These are phyloP conservation scores for Micrastur ruficollis DNA, from an alignment of 2,797 vertebrate species.

Conservation along the genomic window DNA sequence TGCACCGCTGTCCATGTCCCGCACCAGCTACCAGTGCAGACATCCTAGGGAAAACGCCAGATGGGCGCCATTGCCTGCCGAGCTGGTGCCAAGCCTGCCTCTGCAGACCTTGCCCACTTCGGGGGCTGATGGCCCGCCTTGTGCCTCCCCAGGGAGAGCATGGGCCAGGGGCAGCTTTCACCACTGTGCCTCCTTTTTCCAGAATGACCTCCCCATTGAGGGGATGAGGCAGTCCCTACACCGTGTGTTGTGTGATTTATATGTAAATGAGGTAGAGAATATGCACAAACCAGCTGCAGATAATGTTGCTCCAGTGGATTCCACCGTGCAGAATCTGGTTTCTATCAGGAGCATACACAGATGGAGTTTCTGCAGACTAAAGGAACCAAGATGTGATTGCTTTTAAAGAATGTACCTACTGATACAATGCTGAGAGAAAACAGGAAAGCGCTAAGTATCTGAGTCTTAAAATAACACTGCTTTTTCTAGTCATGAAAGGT, in stretches of 20 bases:
- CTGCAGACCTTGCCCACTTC: background rate
- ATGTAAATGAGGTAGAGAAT: conserved; percentile 36
- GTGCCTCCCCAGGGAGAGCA: accelerated
- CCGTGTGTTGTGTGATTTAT: background rate
- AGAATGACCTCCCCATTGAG: background rate
- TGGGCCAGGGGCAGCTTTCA: background rate
- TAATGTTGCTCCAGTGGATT: background rate
- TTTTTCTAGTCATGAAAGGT: conserved; percentile 21
- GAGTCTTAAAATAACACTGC: conserved; percentile 44
- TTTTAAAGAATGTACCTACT: conserved; percentile 57
- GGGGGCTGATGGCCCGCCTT: background rate
- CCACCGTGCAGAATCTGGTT: conserved; percentile 1
- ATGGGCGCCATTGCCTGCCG: accelerated
- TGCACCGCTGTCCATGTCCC: background rate
- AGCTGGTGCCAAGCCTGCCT: background rate
- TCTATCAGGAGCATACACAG: conserved; percentile 16
- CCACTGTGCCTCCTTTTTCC: background rate
- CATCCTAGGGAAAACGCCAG: background rate
- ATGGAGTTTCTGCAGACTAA: conserved; percentile 27
- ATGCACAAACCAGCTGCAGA: background rate
- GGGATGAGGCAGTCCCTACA: accelerated
- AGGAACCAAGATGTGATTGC: conserved; percentile 26
- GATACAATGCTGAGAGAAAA: conserved; percentile 54
- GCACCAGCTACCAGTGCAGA: accelerated
- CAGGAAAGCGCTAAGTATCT: conserved; percentile 25